Conservation (phyloP, 1,140 invertebrate species). For the Euglossa dilemma region DNA sequence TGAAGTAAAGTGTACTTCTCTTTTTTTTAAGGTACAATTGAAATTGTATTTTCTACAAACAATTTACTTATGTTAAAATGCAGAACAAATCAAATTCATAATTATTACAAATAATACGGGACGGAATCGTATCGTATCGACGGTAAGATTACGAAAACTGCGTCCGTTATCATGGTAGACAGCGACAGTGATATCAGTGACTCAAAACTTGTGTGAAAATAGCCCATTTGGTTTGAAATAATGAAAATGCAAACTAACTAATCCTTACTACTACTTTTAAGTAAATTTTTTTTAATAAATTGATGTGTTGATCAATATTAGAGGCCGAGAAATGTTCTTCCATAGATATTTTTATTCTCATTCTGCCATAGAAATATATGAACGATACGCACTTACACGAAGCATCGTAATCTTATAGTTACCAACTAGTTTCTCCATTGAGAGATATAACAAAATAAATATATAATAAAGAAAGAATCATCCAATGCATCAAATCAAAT, state of each 20-base stretch:
- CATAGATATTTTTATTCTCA: constrained; percentile 35
- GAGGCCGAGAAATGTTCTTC: constrained; percentile 44
- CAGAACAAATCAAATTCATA: background rate
- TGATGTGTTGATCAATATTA: background rate
- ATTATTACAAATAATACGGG: constrained; percentile 3
- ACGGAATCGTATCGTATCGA: constrained; percentile 26
- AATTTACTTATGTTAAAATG: background rate
- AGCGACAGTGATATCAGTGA: constrained; percentile 43
- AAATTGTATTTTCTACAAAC: background rate
- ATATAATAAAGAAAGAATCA: background rate
- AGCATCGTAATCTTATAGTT: constrained; percentile 5
- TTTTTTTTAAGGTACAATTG: background rate
- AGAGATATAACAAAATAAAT: background rate
- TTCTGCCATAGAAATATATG: constrained; percentile 18
- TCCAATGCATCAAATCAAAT: background rate
- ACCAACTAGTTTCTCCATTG: background rate
- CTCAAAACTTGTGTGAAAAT: constrained; percentile 31
- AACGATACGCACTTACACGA: constrained; percentile 11
- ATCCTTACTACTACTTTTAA: background rate
- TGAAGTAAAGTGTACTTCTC: background rate
- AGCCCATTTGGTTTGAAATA: constrained; percentile 24
- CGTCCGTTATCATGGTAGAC: constrained; percentile 40
- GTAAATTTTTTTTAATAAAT: background rate
- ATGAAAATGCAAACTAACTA: constrained; percentile 25
- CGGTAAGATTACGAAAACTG: constrained; percentile 56